A percentile compares a stretch with the other conserved stretches of the same genome.
phyloP scores from a whole-genome alignment of 2,888 invertebrate species.

The Priocnemis perturbator region DNA sequence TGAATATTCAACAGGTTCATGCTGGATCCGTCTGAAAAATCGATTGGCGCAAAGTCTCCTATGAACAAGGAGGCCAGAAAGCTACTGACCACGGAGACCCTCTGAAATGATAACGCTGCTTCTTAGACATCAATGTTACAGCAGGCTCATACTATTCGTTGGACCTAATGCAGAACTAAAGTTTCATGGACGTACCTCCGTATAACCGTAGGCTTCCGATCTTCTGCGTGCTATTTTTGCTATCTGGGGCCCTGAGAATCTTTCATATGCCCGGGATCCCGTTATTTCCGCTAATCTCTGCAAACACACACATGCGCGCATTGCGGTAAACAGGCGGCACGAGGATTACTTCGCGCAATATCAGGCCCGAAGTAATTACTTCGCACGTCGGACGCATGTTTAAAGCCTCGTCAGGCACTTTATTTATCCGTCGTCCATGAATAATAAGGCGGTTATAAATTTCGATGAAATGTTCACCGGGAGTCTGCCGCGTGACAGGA shows the following conservation, averaged over 20 bases:
- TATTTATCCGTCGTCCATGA: too few relatives aligned
- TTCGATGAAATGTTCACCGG: too few relatives aligned
- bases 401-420: too few relatives aligned
- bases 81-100: slow-evolving; percentile 95
- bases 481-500: too few relatives aligned
- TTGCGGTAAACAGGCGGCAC: background rate
- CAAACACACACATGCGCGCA: slow-evolving; percentile 51
- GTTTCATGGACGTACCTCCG: slow-evolving; percentile 79
- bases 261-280: slow-evolving; percentile 91
- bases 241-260: slow-evolving; percentile 96
- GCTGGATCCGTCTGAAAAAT: slow-evolving; percentile 94
- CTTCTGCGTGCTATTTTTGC: slow-evolving; percentile 88
- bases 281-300: slow-evolving; percentile 88
- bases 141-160: background rate
- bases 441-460: too few relatives aligned
- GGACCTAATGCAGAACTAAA: background rate
- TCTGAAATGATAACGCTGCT: slow-evolving; percentile 75
- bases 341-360: slow-evolving; percentile 3
- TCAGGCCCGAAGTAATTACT: background rate
- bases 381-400: background rate
- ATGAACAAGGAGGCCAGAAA: slow-evolving; percentile 92
- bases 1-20: slow-evolving; percentile 95
- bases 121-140: background rate
- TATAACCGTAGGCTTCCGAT: slow-evolving; percentile 83
- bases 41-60: slow-evolving; percentile 92